Evolutionary conservation across 2,888 invertebrate genomes (phyloP).

Genomic region (Aelia acuminata): DNA sequence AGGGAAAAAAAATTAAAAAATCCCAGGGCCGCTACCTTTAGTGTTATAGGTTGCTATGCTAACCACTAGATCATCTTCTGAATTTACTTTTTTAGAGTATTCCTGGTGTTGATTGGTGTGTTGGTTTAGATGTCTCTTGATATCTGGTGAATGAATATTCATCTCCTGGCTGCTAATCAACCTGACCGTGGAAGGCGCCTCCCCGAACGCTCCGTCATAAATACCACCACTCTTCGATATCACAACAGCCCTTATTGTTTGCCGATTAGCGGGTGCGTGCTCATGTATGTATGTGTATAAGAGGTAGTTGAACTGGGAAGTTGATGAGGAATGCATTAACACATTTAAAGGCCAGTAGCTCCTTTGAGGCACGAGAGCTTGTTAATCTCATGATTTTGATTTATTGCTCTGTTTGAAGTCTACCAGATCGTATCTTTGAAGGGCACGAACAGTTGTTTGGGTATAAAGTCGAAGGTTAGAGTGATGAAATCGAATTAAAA

Average conservation of each 20-base stretch:
- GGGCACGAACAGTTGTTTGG: neutral
- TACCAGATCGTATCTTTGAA: neutral
- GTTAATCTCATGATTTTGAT: neutral
- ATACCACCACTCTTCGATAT: neutral
- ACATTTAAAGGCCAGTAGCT: constrained; percentile 17
- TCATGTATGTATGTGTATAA: too few species aligned
- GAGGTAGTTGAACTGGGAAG: constrained; percentile 20
- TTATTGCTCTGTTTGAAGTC: neutral
- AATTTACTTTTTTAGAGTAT: too few species aligned
- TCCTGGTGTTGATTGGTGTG: neutral
- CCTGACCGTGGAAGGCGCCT: neutral
- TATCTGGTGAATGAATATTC: neutral
- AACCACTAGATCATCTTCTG: too few species aligned
- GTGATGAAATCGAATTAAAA: neutral
- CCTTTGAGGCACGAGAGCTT: neutral
- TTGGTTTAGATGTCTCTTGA: neutral
- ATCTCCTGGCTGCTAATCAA: neutral
- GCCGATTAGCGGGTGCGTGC: neutral
- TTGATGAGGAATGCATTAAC: neutral
- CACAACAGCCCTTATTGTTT: neutral
- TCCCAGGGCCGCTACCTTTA: too few species aligned
- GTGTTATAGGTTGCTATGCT: too few species aligned
- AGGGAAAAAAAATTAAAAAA: too few species aligned
- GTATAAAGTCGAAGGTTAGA: neutral
- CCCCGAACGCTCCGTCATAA: neutral